phyloP scores from a whole-genome alignment of 2,797 vertebrate species.

The Paramormyrops hopkinsi region DNA sequence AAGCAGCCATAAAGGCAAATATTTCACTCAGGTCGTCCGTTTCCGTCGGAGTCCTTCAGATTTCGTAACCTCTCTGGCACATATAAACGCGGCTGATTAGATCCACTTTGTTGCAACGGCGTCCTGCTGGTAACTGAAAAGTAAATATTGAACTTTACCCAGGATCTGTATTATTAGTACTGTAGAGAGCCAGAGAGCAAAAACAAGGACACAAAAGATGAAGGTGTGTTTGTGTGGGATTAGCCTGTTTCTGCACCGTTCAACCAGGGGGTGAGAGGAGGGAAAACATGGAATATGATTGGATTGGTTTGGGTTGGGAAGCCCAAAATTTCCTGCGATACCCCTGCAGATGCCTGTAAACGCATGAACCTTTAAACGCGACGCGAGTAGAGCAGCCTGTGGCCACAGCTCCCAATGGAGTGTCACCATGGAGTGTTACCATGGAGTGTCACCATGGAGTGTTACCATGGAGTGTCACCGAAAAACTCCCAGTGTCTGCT shows the following conservation, averaged over 20 bases:
- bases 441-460: too few species aligned
- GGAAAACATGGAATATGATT: background rate
- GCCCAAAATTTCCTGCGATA: background rate
- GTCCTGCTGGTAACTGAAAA: constrained; percentile 32
- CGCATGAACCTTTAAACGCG: background rate
- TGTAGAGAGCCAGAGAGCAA: constrained; percentile 15
- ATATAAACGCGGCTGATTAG: constrained; percentile 31
- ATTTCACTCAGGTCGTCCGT: background rate
- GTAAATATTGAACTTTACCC: constrained; percentile 61
- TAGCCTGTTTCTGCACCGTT: background rate
- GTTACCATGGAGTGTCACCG: background rate
- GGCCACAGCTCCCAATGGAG: background rate
- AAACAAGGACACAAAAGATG: constrained; percentile 31
- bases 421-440: background rate
- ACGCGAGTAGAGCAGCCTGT: background rate
- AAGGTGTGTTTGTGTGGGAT: background rate
- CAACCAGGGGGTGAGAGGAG: background rate
- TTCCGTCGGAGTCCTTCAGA: background rate
- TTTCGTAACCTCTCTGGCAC: constrained; percentile 30
- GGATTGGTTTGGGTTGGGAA: background rate
- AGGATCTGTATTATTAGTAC: constrained; percentile 27
- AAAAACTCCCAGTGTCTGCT: background rate
- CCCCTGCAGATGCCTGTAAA: background rate
- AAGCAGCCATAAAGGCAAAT: background rate
- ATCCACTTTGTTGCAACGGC: constrained; percentile 25